phyloP scores from a whole-genome alignment of 2,113 vertebrate genomes.

The Platichthys flesus region DNA sequence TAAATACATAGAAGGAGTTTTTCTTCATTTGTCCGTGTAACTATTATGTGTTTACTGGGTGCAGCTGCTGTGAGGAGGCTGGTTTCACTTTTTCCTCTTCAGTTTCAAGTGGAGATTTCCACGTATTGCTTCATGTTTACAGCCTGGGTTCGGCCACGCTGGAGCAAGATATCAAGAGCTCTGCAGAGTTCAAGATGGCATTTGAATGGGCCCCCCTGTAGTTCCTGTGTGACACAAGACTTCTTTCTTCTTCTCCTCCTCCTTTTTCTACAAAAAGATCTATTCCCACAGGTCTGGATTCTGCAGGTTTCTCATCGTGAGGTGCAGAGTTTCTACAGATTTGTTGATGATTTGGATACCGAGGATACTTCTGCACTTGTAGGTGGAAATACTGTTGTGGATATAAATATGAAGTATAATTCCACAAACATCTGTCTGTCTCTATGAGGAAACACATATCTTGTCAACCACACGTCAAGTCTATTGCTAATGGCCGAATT shows the following conservation, averaged over 20 bases:
- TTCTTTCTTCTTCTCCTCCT: background rate
- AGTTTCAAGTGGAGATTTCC: slow-evolving; percentile 29
- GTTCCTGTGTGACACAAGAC: slow-evolving; percentile 19
- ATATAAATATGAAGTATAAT: background rate
- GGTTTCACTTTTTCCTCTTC: background rate
- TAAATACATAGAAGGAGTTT: background rate
- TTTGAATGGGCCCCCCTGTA: slow-evolving; percentile 44
- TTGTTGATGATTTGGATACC: slow-evolving; percentile 10
- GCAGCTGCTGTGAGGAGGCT: background rate
- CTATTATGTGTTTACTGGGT: background rate
- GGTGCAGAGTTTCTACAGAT: slow-evolving; percentile 3
- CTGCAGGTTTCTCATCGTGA: slow-evolving; percentile 1
- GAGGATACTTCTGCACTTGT: background rate
- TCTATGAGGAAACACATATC: too few species aligned
- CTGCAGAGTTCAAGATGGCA: slow-evolving; percentile 10
- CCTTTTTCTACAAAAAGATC: background rate
- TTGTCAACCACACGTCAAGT: too few species aligned
- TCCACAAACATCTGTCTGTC: background rate
- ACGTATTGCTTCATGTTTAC: slow-evolving; percentile 37
- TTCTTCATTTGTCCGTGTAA: background rate
- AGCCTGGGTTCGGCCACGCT: background rate
- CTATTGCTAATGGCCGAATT: too few species aligned
- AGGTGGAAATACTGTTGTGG: background rate
- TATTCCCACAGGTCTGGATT: slow-evolving; percentile 24
- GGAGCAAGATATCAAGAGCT: slow-evolving; percentile 22